Evolutionary conservation across 2,797 vertebrate species (phyloP).

Genomic region (Podarcis siculus): DNA sequence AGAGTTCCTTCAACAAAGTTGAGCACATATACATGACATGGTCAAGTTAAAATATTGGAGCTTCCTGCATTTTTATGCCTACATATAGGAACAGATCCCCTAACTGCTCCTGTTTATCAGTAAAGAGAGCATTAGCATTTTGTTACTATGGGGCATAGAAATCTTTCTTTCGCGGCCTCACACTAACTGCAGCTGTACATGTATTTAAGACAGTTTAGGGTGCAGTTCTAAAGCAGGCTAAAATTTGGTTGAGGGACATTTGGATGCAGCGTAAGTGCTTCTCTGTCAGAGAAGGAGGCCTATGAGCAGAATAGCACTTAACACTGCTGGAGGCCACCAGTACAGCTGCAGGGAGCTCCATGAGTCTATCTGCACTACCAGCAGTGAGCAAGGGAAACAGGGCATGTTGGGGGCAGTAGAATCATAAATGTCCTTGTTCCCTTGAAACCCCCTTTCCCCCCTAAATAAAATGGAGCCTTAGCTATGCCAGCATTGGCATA

Average conservation of each 20-base stretch:
- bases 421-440: no score
- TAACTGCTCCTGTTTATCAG: neutral
- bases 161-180: neutral
- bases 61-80: neutral
- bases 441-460: no score
- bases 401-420: no score
- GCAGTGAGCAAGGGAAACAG: no score
- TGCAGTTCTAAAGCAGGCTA: neutral
- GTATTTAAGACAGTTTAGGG: neutral
- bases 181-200: neutral
- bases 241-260: neutral
- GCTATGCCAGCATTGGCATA: no score
- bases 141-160: neutral
- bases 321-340: neutral
- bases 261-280: neutral
- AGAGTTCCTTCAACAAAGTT: constrained; percentile 3
- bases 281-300: neutral
- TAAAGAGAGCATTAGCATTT: neutral
- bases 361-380: neutral
- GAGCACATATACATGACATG: neutral
- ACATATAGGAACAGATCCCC: neutral
- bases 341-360: neutral
- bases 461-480: no score
- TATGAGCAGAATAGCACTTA: neutral
- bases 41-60: neutral